Evolutionary conservation across 2,113 vertebrate genomes (phyloP).

Genomic region (Channa maculata): DNA sequence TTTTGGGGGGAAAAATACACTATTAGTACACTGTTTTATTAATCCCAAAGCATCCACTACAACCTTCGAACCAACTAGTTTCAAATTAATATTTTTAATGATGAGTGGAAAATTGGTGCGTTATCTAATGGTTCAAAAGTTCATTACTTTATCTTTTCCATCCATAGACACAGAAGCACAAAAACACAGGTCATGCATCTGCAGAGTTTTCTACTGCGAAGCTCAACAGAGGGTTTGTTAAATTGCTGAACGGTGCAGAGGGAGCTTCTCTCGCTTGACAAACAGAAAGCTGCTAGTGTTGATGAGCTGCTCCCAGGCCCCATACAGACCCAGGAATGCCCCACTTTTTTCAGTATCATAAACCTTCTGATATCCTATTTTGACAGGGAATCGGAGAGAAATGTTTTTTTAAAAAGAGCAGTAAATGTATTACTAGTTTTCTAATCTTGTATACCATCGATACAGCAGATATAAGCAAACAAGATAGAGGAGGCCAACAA

Average conservation of each 20-base stretch:
- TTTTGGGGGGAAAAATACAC: too few species aligned
- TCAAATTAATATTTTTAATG: background rate
- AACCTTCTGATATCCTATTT: background rate
- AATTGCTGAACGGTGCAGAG: constrained; percentile 23
- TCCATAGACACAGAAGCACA: background rate
- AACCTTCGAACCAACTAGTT: too few species aligned
- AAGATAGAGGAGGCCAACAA: background rate
- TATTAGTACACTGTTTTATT: too few species aligned
- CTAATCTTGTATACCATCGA: too few species aligned
- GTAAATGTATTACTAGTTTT: too few species aligned
- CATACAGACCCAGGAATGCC: constrained; percentile 25
- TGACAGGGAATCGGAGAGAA: background rate
- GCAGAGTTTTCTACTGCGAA: constrained; percentile 15
- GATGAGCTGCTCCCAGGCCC: constrained; percentile 9
- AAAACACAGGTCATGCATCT: background rate
- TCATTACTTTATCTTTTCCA: constrained; percentile 2
- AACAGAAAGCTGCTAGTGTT: constrained; percentile 35
- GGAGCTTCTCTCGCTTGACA: constrained; percentile 35
- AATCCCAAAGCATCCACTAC: too few species aligned
- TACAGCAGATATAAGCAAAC: background rate
- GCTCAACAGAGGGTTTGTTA: constrained; percentile 48
- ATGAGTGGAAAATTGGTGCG: too few species aligned
- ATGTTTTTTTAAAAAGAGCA: background rate
- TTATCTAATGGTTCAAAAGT: too few species aligned
- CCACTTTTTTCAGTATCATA: constrained; percentile 12